Base-by-base conservation (phyloP, 2,113 vertebrate genomes). In the Penelope pileata region DNA sequence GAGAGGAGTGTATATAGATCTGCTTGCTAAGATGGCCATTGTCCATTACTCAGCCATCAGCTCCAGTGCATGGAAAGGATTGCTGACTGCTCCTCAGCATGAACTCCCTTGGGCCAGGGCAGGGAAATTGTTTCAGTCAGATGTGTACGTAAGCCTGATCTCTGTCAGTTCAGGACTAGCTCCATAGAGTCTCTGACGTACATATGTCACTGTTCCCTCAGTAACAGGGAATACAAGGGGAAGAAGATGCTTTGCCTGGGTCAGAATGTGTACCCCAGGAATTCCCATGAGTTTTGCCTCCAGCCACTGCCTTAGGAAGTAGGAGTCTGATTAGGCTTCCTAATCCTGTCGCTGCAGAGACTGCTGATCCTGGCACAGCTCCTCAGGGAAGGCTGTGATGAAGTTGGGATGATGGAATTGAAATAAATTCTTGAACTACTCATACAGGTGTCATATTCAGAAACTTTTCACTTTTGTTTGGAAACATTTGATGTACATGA, bases 131-230 rank as follows among this genome's bases (percentile, higher is more conserved):
- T 77, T 73, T 40, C 11, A 54, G 22, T 45, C 24, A 12, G 47
- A 59, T 63, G 19, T 87, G 17, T 17, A 4, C 10, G 10, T 7
- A 8, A 27, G 2, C 24, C 34, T 10, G 13, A 59, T 8, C 11
- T 63, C 27, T 81, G 38, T 32, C 63, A 16, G 4, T 56, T 77
- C 16, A 40, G 53, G 40, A 34, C 45, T 85, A 67, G 21, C 6
- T 72, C 27, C 10, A 29, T 10, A 1, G 12, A 21, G 12, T 24
- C 21, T 40, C 6, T 83, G 36, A 13, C 0, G 0, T 9, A 4
- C 4, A 3, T 30, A 22, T 66, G 6, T 47, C 3, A 10, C 13
- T 84, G 48, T 45, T 45, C 34, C 32, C 21, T 48, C 10, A 7
- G 7, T 38, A 82, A 11, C 3, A 38, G 53, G 34, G 21, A 54